A percentile compares a stretch with the other conserved stretches of the same genome.
These are phyloP conservation scores for Dysmachus trigonus DNA, from an alignment of 2,888 invertebrate species.

Conservation along the genomic window DNA sequence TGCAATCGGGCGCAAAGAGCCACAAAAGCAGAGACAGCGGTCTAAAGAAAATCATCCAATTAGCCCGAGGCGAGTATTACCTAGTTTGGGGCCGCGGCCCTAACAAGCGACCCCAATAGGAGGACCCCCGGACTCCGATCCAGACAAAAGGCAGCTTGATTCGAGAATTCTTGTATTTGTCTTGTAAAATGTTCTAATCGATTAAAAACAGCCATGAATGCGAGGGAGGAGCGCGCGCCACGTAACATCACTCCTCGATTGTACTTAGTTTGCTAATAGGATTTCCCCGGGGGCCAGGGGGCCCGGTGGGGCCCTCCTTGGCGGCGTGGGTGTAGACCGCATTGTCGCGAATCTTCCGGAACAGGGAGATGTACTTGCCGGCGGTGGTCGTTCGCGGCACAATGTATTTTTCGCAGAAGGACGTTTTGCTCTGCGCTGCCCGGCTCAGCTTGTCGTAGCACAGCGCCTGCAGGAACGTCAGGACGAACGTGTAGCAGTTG, in stretches of 20 bases:
- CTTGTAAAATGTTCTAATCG: neutral
- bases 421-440: constrained; percentile 71
- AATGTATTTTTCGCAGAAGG: constrained; percentile 83
- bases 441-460: constrained; percentile 76
- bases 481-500: constrained; percentile 89
- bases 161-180: neutral
- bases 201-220: constrained; percentile 38
- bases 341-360: constrained; percentile 73
- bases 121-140: neutral
- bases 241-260: constrained; percentile 45
- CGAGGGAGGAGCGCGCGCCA: constrained; percentile 3
- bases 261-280: constrained; percentile 46
- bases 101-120: neutral
- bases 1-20: neutral
- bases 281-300: constrained; percentile 25
- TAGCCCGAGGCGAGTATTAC: constrained; percentile 28
- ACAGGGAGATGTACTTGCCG: constrained; percentile 84
- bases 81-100: constrained; percentile 15
- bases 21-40: neutral
- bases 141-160: constrained; percentile 1
- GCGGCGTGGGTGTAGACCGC: constrained; percentile 67
- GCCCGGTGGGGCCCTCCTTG: constrained; percentile 45
- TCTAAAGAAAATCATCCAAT: constrained; percentile 31
- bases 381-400: constrained; percentile 83
- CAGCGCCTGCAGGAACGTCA: constrained; percentile 79